Conservation (phyloP, 2,888 invertebrate genomes). For the Eupeodes luniger region DNA sequence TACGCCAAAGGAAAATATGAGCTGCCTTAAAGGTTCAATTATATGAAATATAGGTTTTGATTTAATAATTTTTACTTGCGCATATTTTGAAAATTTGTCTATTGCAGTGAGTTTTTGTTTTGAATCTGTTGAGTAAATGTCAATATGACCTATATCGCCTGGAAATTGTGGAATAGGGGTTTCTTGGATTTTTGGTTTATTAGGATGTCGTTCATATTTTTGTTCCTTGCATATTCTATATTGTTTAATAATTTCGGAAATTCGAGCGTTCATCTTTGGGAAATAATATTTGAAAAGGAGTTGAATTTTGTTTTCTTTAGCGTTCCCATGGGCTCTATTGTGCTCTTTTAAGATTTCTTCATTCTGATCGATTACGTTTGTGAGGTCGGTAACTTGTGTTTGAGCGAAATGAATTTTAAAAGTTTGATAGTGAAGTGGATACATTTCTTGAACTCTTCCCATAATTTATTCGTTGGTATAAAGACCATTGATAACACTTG, state of each 20-base stretch:
- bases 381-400: constrained; percentile 15
- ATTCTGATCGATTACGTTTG: neutral
- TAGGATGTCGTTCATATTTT: constrained; percentile 45
- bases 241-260: neutral
- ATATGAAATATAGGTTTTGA: neutral
- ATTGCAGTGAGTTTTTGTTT: too few relatives aligned
- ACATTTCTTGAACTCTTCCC: constrained; percentile 32
- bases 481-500: constrained; percentile 22
- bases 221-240: constrained; percentile 10
- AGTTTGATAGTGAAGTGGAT: neutral
- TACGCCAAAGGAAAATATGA: constrained; percentile 2
- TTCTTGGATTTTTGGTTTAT: too few relatives aligned
- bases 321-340: constrained; percentile 31
- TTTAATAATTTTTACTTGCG: too few relatives aligned
- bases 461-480: constrained; percentile 5
- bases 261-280: too few relatives aligned
- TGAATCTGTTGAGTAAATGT: too few relatives aligned
- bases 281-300: neutral
- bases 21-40: constrained; percentile 3
- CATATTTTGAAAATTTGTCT: too few relatives aligned
- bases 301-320: constrained; percentile 29
- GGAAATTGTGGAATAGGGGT: too few relatives aligned
- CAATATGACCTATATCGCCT: too few relatives aligned
- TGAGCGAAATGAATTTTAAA: constrained; percentile 17
- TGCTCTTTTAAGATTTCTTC: constrained; percentile 36